A percentile compares a stretch with the other conserved stretches of the same genome.
phyloP scores from a whole-genome alignment of 1,140 invertebrate species.

The Magallana ariakensis region DNA sequence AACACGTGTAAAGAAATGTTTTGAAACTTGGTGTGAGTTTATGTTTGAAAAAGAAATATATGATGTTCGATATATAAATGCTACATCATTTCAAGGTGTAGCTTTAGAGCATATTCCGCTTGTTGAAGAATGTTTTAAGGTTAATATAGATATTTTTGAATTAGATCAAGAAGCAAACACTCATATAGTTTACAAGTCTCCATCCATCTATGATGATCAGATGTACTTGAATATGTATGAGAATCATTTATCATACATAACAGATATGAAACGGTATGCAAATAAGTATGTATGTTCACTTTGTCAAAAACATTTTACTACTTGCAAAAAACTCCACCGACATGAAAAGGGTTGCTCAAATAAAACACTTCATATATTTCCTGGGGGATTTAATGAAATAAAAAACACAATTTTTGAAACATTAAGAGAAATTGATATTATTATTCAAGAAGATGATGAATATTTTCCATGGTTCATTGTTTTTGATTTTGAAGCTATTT shows the following conservation, averaged over 20 bases:
- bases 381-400: conserved; percentile 19
- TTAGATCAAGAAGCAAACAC: conserved; percentile 21
- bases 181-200: background rate
- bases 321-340: background rate
- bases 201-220: background rate
- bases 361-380: conserved; percentile 5
- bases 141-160: background rate
- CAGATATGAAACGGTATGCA: background rate
- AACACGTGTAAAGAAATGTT: background rate
- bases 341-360: conserved; percentile 21
- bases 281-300: conserved; percentile 17
- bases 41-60: background rate
- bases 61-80: background rate
- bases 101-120: background rate
- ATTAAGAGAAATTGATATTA: background rate
- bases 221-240: conserved; percentile 29
- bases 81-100: background rate
- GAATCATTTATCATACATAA: conserved; percentile 35
- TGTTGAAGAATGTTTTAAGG: background rate
- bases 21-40: background rate
- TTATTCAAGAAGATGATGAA: background rate
- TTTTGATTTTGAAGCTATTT: conserved; percentile 40
- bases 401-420: conserved; percentile 21
- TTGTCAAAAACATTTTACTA: background rate
- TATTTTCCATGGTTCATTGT: conserved; percentile 37